Percentiles rank a stretch among this genome's conserved stretches.
phyloP scores from a whole-genome alignment of 2,113 vertebrate genomes.

The Alexandromys fortis region DNA sequence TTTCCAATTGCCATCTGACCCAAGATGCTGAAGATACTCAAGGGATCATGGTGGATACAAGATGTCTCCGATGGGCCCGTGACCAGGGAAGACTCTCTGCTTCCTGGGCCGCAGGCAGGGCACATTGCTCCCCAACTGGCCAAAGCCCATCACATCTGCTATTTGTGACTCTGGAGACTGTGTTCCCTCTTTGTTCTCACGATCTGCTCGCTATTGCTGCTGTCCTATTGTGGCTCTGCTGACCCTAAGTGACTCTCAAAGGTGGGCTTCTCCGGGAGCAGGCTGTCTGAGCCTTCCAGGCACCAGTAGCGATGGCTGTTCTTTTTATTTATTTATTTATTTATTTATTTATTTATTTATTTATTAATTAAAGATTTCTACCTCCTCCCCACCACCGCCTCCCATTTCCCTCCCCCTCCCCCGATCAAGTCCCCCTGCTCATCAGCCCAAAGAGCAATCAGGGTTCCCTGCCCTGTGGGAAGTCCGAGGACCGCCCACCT shows the following conservation, averaged over 20 bases:
- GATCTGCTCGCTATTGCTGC: not conserved
- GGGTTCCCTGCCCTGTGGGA: no score
- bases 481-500: no score
- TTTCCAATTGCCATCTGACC: not conserved
- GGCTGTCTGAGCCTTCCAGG: not conserved
- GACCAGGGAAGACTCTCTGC: not conserved
- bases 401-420: no score
- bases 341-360: no score
- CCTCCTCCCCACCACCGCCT: no score
- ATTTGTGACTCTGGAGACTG: constrained; percentile 10
- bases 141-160: constrained; percentile 58
- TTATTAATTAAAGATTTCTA: no score
- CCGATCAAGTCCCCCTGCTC: no score
- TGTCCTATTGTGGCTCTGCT: constrained; percentile 45
- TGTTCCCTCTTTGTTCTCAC: constrained; percentile 56
- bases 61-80: not conserved
- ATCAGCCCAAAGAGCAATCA: no score
- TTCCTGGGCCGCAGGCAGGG: not conserved
- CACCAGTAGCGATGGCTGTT: not conserved
- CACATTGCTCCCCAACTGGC: not conserved
- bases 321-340: no score
- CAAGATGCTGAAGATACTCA: no score
- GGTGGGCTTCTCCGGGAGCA: not conserved
- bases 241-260: constrained; percentile 59
- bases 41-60: fast-evolving